phyloP scores from a whole-genome alignment of 2,113 vertebrate species.

The Cepphus grylle region DNA sequence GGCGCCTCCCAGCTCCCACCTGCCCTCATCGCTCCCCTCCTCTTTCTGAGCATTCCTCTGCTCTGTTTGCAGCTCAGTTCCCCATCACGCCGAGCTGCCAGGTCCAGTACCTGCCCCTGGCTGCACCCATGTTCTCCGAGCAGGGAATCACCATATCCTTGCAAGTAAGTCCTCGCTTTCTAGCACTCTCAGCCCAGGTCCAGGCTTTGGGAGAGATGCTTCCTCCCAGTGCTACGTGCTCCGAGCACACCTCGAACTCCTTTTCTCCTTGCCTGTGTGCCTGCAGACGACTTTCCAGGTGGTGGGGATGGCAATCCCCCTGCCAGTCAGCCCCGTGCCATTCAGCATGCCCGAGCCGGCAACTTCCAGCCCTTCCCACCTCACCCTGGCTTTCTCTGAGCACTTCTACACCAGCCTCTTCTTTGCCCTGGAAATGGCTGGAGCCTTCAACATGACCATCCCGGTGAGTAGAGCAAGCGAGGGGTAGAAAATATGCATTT shows the following conservation, averaged over 20 bases:
- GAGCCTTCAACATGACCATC: conserved; percentile 43
- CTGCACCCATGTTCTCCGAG: conserved; percentile 4
- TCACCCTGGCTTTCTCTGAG: conserved; percentile 14
- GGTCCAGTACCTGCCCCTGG: conserved; percentile 47
- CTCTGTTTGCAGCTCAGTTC: conserved; percentile 5
- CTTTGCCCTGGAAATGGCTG: neutral
- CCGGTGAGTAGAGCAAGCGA: neutral
- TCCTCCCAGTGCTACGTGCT: fast-evolving
- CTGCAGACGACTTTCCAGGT: conserved; percentile 36
- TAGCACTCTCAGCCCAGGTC: neutral
- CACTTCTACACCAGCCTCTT: conserved; percentile 51
- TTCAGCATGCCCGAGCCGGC: neutral
- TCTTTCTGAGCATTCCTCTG: neutral
- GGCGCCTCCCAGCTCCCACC: neutral
- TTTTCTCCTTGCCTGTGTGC: neutral
- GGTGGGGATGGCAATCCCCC: neutral
- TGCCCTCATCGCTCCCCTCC: neutral
- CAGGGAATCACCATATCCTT: conserved; percentile 51
- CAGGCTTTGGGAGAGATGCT: neutral
- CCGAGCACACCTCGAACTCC: neutral
- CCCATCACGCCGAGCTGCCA: conserved; percentile 1
- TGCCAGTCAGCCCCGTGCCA: conserved; percentile 7
- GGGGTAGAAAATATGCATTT: fast-evolving
- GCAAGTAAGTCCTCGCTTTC: neutral
- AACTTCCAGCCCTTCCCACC: neutral